These are phyloP conservation scores for Pseudochromis fuscus DNA, from an alignment of 2,797 vertebrate species.

Conservation along the genomic window DNA sequence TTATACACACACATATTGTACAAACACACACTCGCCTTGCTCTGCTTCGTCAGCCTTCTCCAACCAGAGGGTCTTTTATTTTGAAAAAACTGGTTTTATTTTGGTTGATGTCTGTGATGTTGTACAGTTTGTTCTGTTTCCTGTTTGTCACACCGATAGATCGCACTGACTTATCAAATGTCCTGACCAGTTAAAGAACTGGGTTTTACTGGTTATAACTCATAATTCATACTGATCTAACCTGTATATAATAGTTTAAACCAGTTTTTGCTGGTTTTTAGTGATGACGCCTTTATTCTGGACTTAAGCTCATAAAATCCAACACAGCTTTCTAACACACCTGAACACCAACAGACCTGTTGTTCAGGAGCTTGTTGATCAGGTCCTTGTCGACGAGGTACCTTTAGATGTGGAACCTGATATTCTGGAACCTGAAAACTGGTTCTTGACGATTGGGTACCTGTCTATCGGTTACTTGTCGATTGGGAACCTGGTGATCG, in stretches of 20 bases:
- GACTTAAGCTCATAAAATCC: neutral
- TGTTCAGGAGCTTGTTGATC: neutral
- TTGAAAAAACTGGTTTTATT: conserved; percentile 51
- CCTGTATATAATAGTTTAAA: neutral
- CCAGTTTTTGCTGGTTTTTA: neutral
- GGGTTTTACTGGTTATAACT: neutral
- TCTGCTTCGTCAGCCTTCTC: conserved; percentile 40
- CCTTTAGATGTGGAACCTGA: no score
- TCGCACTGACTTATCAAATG: conserved; percentile 16
- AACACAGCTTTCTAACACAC: neutral
- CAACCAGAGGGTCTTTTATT: conserved; percentile 49
- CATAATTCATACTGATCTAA: neutral
- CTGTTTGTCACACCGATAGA: conserved; percentile 26
- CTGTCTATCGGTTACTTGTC: neutral
- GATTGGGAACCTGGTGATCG: neutral
- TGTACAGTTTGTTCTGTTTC: conserved; percentile 44
- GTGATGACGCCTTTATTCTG: neutral
- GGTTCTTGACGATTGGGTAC: no score
- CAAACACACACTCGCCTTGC: conserved; percentile 36
- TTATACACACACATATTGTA: conserved; percentile 22
- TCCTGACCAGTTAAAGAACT: neutral
- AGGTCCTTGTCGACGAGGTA: no score
- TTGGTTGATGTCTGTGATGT: conserved; percentile 39
- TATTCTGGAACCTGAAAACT: no score
- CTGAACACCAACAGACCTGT: neutral